Evolutionary conservation across 2,888 invertebrate genomes (phyloP).

Genomic region (Agonopterix arenella): DNA sequence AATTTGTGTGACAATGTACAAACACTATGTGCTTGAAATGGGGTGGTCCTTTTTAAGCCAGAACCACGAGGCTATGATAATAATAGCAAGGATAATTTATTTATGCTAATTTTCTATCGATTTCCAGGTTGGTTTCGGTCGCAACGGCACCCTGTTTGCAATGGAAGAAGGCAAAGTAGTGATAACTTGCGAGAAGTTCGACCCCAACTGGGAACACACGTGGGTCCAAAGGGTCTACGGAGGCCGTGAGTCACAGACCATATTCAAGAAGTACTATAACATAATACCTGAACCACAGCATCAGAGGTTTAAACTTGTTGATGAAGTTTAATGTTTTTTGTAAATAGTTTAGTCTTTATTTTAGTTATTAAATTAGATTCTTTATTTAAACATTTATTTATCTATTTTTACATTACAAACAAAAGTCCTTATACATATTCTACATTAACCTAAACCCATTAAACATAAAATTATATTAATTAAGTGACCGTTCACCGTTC

Average conservation of each 20-base stretch:
- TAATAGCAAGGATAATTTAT: too few species aligned
- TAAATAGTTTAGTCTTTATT: slow-evolving; percentile 7
- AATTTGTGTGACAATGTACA: too few species aligned
- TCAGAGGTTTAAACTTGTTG: slow-evolving; percentile 85
- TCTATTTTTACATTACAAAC: neutral
- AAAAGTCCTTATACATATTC: neutral
- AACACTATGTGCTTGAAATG: too few species aligned
- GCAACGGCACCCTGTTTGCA: slow-evolving; percentile 88
- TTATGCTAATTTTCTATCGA: neutral
- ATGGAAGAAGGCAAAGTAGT: slow-evolving; percentile 86
- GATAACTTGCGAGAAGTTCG: slow-evolving; percentile 88
- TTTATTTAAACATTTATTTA: too few species aligned
- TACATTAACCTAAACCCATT: too few species aligned
- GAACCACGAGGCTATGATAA: too few species aligned
- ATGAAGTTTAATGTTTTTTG: slow-evolving; percentile 75
- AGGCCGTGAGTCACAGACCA: slow-evolving; percentile 78
- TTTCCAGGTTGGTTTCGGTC: slow-evolving; percentile 88
- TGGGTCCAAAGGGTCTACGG: slow-evolving; percentile 83
- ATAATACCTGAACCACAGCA: slow-evolving; percentile 88
- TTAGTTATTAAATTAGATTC: neutral
- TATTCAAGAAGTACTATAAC: slow-evolving; percentile 91
- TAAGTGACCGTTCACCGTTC: too few species aligned
- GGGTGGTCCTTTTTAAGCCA: too few species aligned
- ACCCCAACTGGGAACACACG: slow-evolving; percentile 86
- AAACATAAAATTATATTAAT: too few species aligned